Evolutionary conservation across 2,797 vertebrate species (phyloP), one percentile per base, ranked within the genome.

Genomic region (Dallia pectoralis): DNA sequence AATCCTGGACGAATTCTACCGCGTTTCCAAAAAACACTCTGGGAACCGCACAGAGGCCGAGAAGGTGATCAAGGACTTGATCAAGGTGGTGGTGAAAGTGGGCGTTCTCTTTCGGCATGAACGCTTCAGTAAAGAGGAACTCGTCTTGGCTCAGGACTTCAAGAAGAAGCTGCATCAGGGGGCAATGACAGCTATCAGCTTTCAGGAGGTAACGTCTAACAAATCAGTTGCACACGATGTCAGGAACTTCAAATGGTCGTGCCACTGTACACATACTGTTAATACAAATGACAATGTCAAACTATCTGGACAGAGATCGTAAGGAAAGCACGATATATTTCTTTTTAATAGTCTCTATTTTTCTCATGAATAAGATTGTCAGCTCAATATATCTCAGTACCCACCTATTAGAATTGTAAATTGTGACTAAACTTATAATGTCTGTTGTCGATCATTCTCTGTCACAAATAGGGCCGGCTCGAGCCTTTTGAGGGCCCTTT

Each of bases 71-170:
- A 70, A 59, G 30, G 69, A 70, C 87, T 81, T 94, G 59, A 76
- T 94, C 78, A 94, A 94, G 79, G 87, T 94, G 61, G 92, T 91
- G 0, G 88, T 94, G 73, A 94, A 94, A 79, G 90, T 94, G 69
- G 92, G 89, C 0, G 88, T 94, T 56, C 78, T 94, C 63, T 92
- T 91, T 75, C 91, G 91, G 25, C 93, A 89, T 1, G 79, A 86
- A 19, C 84, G 89, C 56, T 94, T 94, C 49, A 78, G 75, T 22
- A 67, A 83, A 0, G 67, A 80, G 0, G 93, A 94, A 82, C 80
- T 92, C 67, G 75, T 53, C 4, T 61, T 91, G 78, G 92, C 93
- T 0, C 63, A 85, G 12, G 87, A 87, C 12, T 94, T 94, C 67
- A 91, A 90, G 72, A 88, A 82, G 63, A 93, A 93, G 71, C 83